These are phyloP conservation scores for Aplysina aerophoba DNA, from an alignment of 37 sponge, comb jelly and placozoan genomes.

Conservation along the genomic window DNA sequence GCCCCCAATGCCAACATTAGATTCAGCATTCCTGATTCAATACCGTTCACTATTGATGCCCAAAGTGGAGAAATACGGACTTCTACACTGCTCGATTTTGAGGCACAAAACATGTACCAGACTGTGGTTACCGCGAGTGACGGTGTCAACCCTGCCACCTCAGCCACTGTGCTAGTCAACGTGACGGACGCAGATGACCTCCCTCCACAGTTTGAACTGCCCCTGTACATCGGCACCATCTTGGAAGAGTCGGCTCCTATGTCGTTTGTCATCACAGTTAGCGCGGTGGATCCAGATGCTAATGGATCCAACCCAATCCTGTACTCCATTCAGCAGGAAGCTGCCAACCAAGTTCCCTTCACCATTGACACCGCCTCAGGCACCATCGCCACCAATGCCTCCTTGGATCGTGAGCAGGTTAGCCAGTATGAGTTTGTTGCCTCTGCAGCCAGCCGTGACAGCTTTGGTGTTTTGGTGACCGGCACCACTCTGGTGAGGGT, in stretches of 20 bases:
- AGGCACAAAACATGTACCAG: constrained; percentile 6
- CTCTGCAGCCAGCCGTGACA: constrained; percentile 39
- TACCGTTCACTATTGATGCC: constrained; percentile 32
- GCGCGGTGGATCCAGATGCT: constrained; percentile 66
- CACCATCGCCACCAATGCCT: background rate
- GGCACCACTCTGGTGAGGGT: constrained; percentile 36
- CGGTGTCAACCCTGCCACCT: constrained; percentile 24
- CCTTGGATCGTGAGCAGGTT: constrained; percentile 56
- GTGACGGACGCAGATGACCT: constrained; percentile 63
- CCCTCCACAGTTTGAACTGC: constrained; percentile 59
- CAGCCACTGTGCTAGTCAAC: constrained; percentile 24
- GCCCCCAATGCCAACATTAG: constrained; percentile 37
- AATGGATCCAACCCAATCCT: constrained; percentile 23
- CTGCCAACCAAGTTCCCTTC: constrained; percentile 3
- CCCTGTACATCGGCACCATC: constrained; percentile 38
- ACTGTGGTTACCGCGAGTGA: constrained; percentile 56
- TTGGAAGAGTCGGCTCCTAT: constrained; percentile 46
- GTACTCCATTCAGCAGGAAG: constrained; percentile 19
- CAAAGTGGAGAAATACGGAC: constrained; percentile 43
- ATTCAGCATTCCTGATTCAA: constrained; percentile 18
- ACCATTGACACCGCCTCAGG: constrained; percentile 15
- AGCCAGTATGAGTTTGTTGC: constrained; percentile 39
- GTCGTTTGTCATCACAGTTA: constrained; percentile 22
- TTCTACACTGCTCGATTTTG: constrained; percentile 43
- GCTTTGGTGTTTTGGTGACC: constrained; percentile 14